Conservation (phyloP, 2,797 vertebrate species). For the Chiloscyllium punctatum region DNA sequence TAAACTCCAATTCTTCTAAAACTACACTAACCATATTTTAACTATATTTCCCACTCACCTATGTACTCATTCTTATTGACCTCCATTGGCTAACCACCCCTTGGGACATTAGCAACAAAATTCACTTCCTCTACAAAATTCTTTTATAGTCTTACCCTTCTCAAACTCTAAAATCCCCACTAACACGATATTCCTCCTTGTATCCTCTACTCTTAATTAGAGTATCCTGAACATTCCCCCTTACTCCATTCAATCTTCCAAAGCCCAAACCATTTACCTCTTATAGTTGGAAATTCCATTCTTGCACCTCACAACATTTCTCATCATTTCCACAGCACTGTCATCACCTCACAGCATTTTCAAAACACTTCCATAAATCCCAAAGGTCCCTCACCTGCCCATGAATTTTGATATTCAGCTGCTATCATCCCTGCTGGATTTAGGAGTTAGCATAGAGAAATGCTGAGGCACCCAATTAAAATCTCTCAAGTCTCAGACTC, state of each 20-base stretch:
- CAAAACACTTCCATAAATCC: not conserved
- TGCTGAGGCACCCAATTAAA: no score
- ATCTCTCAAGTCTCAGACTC: no score
- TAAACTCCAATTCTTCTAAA: not conserved
- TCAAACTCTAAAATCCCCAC: not conserved
- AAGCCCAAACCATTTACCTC: not conserved
- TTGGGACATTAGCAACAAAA: not conserved
- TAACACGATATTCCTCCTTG: not conserved
- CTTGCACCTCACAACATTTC: not conserved
- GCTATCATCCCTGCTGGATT: not conserved
- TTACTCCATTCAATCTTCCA: not conserved
- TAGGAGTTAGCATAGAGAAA: no score
- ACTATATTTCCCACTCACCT: not conserved
- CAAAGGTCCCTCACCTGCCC: not conserved
- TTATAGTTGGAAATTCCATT: not conserved
- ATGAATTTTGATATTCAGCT: not conserved
- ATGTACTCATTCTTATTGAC: not conserved
- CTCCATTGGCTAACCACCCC: not conserved
- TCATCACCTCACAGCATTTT: not conserved
- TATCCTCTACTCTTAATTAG: not conserved
- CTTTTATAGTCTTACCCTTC: not conserved
- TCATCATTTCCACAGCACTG: no score
- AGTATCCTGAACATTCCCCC: not conserved
- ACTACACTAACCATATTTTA: not conserved
- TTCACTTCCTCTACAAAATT: not conserved